Base-by-base conservation (phyloP, 2,797 vertebrate genomes). In the Oreochromis mossambicus region DNA sequence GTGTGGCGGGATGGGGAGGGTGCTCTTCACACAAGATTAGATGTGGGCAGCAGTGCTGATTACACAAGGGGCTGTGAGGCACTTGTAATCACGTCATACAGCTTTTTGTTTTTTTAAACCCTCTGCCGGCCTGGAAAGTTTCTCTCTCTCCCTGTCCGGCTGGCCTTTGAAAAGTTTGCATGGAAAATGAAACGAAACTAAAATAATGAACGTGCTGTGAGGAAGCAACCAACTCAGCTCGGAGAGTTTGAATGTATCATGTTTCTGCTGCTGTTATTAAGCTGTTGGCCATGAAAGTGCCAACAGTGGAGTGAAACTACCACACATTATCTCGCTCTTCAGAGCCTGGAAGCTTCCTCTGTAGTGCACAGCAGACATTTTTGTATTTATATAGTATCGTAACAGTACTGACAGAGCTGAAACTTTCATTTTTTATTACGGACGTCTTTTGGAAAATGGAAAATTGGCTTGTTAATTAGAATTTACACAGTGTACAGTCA, bases 41-140 rank as follows among this genome's bases (percentile, higher is more conserved):
- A 94, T 88, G 92, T 94, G 91, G 86, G 89, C 91, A 91, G 87
- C 14, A 50, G 89, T 77, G 86, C 91, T 96, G 96, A 96, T 96
- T 96, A 92, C 94, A 94, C 91, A 90, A 96, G 94, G 85, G 91
- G 87, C 91, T 87, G 89, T 86, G 87, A 92, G 89, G 89, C 78
- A 73, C 80, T 83, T 34, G 50, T 85, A 95, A 95, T 95, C 93
- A 96, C 66, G 82, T 89, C 89, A 93, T 84, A 86, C 70, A 82
- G 91, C 88, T 88, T 93, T 70, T 86, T 78, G 63, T 78, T 76
- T 43, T 83, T 78, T 46, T 13, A 7, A 41, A 83, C 83, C 80
- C 85, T 83, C 76, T 82, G 86, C 82, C 84, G 81, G 70, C 61
- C 46, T 86, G 84, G 76, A 92, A 90, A 90, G 79, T 85, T 92